Percentiles rank a stretch among this genome's conserved stretches.
Evolutionary conservation across 2,113 vertebrate species (phyloP).

Genomic region (Sorex fumeus): DNA sequence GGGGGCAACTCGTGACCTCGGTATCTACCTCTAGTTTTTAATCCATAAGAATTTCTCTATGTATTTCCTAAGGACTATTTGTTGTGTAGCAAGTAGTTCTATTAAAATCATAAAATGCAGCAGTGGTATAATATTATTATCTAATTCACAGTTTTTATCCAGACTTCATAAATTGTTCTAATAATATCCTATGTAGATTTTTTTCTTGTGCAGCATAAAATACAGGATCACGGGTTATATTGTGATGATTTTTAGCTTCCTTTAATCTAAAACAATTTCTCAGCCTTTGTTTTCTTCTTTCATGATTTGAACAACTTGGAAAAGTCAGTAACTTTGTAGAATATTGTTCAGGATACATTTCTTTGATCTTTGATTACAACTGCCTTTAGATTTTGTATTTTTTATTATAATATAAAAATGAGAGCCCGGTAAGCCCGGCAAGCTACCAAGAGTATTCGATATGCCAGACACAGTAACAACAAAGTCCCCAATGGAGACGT

Average conservation of each 20-base stretch:
- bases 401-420: neutral
- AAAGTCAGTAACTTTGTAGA: neutral
- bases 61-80: neutral
- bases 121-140: constrained; percentile 8
- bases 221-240: neutral
- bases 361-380: neutral
- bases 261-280: neutral
- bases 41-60: neutral
- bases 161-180: constrained; percentile 25
- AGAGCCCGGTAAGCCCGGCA: too few species aligned
- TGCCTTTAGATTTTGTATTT: constrained; percentile 17
- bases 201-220: neutral
- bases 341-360: constrained; percentile 18
- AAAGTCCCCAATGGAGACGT: too few species aligned
- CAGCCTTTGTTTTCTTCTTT: constrained; percentile 38
- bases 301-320: neutral
- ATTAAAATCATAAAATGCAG: constrained; percentile 20
- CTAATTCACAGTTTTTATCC: neutral
- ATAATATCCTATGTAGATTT: neutral
- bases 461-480: too few species aligned
- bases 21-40: neutral
- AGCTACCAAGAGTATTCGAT: too few species aligned
- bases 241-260: neutral
- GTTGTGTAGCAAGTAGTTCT: neutral
- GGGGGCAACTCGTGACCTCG: too few species aligned